Base-by-base conservation (phyloP, 2,113 vertebrate genomes). In the Anhinga anhinga region DNA sequence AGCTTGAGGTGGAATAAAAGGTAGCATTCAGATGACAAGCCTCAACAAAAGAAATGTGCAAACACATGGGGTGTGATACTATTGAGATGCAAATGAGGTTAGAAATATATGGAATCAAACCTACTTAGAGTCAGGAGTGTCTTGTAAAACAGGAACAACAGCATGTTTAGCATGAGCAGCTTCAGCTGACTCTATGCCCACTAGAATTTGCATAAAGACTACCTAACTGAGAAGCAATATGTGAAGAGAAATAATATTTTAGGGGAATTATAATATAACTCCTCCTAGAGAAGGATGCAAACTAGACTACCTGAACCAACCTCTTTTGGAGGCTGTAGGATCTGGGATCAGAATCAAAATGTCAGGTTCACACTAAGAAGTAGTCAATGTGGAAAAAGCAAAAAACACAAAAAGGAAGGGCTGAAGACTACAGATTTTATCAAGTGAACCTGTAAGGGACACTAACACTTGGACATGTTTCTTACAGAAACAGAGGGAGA, bases 81-180 rank as follows among this genome's bases (percentile, higher is more conserved):
- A 90, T 93, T 97, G 96, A 97, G 96, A 96, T 98, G 96, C 82
- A 98, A 98, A 98, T 97, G 50, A 95, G 86, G 76, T 90, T 89
- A 90, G 88, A 96, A 96, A 93, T 82, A 71, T 94, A 95, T 49
- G 91, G 90, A 80, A 52, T 45, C 62, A 76, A 93, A 86, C 90
- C 77, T 94, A 91, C 82, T 58, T 29, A 45, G 86, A 96, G 91
- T 86, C 70, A 77, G 73, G 53, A 80, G 58, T 78, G 32, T 53
- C 70, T 94, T 96, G 90, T 95, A 74, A 67, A 95, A 97, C 87
- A 96, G 50, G 67, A 52, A 83, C 47, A 90, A 17, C 66, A 78
- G 55, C 44, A 27, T 81, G 93, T 88, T 95, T 65, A 97, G 78
- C 85, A 71, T 25, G 42, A 91, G 55, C 40, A 86, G 66, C 78